Evolutionary conservation across 2,113 vertebrate species (phyloP).

Genomic region (Amphiprion percula): DNA sequence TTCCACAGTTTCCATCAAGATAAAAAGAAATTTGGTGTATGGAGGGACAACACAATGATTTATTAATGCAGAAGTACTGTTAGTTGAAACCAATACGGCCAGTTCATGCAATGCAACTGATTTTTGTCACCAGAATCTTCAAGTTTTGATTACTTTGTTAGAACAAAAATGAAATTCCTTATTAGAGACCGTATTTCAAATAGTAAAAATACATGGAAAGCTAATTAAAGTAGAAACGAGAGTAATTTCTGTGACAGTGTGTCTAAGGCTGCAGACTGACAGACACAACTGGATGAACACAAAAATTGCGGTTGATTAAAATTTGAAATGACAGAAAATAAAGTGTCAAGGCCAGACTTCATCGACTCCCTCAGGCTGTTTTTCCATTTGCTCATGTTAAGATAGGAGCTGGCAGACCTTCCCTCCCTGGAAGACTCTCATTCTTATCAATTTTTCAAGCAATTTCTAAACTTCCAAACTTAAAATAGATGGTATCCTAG

Average conservation of each 20-base stretch:
- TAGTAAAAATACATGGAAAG: background rate
- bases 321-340: too few species aligned
- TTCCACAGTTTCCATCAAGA: background rate
- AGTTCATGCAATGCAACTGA: too few species aligned
- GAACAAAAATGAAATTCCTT: background rate
- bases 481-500: background rate
- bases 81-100: background rate
- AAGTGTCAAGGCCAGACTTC: too few species aligned
- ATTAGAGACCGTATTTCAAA: background rate
- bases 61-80: background rate
- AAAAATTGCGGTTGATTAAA: too few species aligned
- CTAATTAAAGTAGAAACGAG: background rate
- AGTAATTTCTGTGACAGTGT: background rate
- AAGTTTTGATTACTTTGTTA: background rate
- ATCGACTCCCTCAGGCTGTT: too few species aligned
- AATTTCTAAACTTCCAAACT: background rate
- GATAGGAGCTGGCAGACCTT: background rate
- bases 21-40: background rate
- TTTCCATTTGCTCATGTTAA: background rate
- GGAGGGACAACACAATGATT: background rate
- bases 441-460: too few species aligned
- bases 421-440: background rate
- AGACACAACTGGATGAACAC: background rate
- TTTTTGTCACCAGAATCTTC: too few species aligned
- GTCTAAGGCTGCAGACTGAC: background rate